These are phyloP conservation scores for Larimichthys crocea DNA, from an alignment of 2,113 vertebrate species.

Conservation along the genomic window DNA sequence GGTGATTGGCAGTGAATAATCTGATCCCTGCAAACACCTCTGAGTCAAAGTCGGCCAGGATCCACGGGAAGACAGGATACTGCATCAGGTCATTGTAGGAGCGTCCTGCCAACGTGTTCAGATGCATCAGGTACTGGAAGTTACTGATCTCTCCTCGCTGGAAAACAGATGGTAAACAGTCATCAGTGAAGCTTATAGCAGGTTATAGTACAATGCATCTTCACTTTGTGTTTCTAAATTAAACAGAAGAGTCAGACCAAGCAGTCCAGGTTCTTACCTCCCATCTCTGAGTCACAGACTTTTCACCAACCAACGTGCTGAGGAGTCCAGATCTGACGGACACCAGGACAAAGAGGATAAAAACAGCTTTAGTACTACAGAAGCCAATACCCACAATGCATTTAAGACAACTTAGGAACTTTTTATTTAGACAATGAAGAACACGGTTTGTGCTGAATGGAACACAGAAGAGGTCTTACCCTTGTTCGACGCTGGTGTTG, in stretches of 20 bases:
- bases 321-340: conserved; percentile 92
- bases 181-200: background rate
- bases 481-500: conserved; percentile 98
- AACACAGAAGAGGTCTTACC: conserved; percentile 81
- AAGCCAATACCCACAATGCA: background rate
- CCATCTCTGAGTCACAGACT: conserved; percentile 98
- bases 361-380: background rate
- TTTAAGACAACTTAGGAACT: background rate
- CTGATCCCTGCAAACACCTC: conserved; percentile 83
- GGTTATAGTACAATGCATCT: too few species aligned
- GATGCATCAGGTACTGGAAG: conserved; percentile 99
- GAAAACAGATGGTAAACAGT: background rate
- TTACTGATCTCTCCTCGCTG: conserved; percentile 99
- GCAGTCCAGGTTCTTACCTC: conserved; percentile 85
- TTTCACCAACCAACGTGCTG: conserved; percentile 97
- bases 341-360: background rate
- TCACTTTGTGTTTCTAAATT: background rate
- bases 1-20: too few species aligned
- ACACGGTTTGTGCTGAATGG: accelerated
- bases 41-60: conserved; percentile 95
- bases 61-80: conserved; percentile 99
- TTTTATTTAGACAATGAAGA: background rate
- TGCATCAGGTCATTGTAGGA: conserved; percentile 99
- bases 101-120: conserved; percentile 96
- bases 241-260: background rate